Percentiles rank a stretch among this genome's conserved stretches.
Conservation (phyloP, 2,888 invertebrate species). For the Pterostichus niger region DNA sequence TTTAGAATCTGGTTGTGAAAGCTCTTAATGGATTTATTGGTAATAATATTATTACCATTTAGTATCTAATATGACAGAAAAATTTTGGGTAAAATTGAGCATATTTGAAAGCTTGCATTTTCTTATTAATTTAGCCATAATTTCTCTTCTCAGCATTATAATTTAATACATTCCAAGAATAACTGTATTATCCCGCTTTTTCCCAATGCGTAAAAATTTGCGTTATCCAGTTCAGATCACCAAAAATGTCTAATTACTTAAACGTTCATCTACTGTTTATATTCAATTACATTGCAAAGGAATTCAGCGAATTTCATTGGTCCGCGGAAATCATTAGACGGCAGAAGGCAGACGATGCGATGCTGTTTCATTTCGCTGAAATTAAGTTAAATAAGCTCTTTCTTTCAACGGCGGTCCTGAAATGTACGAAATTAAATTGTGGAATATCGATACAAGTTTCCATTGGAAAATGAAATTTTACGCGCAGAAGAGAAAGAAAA, state of each 20-base stretch:
- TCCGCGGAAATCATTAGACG: constrained; percentile 23
- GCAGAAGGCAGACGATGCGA: constrained; percentile 18
- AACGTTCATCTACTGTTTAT: constrained; percentile 42
- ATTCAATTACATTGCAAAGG: constrained; percentile 44
- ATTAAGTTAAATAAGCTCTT: constrained; percentile 58
- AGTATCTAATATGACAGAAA: too few relatives aligned
- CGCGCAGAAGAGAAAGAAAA: not conserved
- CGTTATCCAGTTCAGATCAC: constrained; percentile 28
- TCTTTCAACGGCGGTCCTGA: constrained; percentile 36
- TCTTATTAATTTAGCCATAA: too few relatives aligned
- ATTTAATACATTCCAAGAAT: not conserved
- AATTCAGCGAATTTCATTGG: constrained; percentile 46
- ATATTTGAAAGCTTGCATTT: too few relatives aligned
- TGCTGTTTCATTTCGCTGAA: constrained; percentile 51
- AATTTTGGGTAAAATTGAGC: too few relatives aligned
- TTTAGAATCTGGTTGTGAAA: too few relatives aligned
- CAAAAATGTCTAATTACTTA: constrained; percentile 46
- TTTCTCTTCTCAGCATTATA: not conserved
- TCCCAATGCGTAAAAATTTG: constrained; percentile 8
- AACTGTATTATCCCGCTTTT: not conserved
- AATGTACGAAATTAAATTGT: constrained; percentile 47
- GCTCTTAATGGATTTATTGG: too few relatives aligned
- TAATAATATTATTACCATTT: too few relatives aligned
- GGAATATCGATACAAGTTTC: constrained; percentile 58
- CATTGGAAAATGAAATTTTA: constrained; percentile 46